Evolutionary conservation across 2,797 vertebrate species (phyloP), one percentile per base, ranked within the genome.

Genomic region (Miichthys miiuy): DNA sequence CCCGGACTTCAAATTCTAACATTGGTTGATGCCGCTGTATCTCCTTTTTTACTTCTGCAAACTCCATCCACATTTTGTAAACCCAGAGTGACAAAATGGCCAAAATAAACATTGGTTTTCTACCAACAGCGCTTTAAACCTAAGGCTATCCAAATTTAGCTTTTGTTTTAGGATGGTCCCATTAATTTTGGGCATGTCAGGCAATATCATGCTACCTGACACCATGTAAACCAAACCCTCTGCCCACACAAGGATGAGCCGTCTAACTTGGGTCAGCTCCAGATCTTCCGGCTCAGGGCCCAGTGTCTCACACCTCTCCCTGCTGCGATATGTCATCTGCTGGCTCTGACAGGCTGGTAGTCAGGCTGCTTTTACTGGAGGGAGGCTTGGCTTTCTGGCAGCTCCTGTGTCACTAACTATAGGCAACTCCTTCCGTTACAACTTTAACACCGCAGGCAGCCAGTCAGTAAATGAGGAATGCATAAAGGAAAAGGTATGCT

Each of bases 241-340:
- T 77, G 83, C 73, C 64, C 80, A 68, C 73, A 81, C 54, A 12
- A 80, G 75, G 78, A 77, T 54, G 63, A 85, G 75, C 61, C 27
- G 62, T 88, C 76, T 76, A 50, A 86, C 66, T 80, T 67, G 79
- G 84, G 76, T 82, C 70, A 68, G 55, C 75, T 86, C 72, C 83
- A 81, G 73, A 69, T 86, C 82, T 77, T 58, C 38, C 10, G 9
- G 83, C 88, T 92, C 75, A 79, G 58, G 75, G 73, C 68, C 70
- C 70, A 30, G 72, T 44, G 69, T 88, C 84, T 91, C 83, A 51
- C 83, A 86, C 68, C 76, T 86, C 72, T 87, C 57, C 75, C 81
- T 66, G 50, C 82, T 38, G 77, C 30, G 60, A 78, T 77, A 69
- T 90, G 84, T 88, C 89, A 90, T 85, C 80, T 74, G 60, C 88